phyloP scores from a whole-genome alignment of 1,140 invertebrate species.

The Pachypsylla venusta region DNA sequence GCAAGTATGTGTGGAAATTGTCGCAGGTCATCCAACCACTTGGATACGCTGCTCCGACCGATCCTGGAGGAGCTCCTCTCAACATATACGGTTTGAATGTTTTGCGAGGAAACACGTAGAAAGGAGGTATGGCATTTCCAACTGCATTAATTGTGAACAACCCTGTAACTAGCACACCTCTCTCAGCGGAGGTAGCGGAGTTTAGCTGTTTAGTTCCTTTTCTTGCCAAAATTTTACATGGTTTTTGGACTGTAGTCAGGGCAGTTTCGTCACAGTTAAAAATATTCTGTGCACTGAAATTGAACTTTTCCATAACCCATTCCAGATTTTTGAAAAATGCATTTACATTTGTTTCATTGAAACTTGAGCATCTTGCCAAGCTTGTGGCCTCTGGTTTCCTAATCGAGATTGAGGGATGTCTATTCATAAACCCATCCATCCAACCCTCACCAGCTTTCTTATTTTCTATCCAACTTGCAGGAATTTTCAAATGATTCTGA shows the following conservation, averaged over 20 bases:
- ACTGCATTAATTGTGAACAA: constrained; percentile 25
- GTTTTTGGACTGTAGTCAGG: constrained; percentile 32
- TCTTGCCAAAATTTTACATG: constrained; percentile 25
- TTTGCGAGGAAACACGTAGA: constrained; percentile 29
- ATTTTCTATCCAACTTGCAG: constrained; percentile 26
- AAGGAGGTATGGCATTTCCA: constrained; percentile 28
- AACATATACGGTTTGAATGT: constrained; percentile 26
- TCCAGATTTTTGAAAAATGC: constrained; percentile 26
- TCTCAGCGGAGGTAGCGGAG: constrained; percentile 23
- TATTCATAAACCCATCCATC: constrained; percentile 32
- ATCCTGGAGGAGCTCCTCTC: constrained; percentile 27
- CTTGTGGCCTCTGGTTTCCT: constrained; percentile 18
- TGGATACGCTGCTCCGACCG: constrained; percentile 29
- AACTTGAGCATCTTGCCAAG: constrained; percentile 13
- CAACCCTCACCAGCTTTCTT: constrained; percentile 32
- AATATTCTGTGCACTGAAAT: constrained; percentile 28
- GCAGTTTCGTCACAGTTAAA: constrained; percentile 33
- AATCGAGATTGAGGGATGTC: constrained; percentile 30
- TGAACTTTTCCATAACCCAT: constrained; percentile 23
- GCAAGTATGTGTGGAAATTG: no score
- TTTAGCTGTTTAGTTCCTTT: constrained; percentile 27
- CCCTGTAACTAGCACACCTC: constrained; percentile 21
- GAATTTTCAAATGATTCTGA: constrained; percentile 26
- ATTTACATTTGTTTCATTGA: constrained; percentile 19
- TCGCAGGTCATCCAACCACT: constrained; percentile 39